phyloP scores from a whole-genome alignment of 1,140 invertebrate species.

The Caenorhabditis remanei region DNA sequence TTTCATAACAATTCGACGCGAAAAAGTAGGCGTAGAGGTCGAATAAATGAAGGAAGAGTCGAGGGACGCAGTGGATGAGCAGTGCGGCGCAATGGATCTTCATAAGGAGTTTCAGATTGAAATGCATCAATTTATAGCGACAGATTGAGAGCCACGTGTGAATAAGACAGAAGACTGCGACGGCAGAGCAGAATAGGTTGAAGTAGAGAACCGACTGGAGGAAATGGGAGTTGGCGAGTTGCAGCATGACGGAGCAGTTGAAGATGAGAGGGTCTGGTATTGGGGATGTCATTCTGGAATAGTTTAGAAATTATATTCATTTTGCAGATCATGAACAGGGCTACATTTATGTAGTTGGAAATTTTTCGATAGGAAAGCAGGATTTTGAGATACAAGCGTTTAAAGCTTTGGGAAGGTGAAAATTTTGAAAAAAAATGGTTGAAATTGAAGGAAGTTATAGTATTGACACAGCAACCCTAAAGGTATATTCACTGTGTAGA shows the following conservation, averaged over 20 bases:
- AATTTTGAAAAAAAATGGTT: too few relatives aligned
- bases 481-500: too few relatives aligned
- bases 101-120: constrained; percentile 31
- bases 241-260: constrained; percentile 1
- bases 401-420: too few relatives aligned
- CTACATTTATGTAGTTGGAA: too few relatives aligned
- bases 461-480: too few relatives aligned
- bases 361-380: too few relatives aligned
- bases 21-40: constrained; percentile 23
- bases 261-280: not conserved
- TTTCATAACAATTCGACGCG: constrained; percentile 9
- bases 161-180: not conserved
- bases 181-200: constrained; percentile 1
- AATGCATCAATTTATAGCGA: constrained; percentile 51
- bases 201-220: constrained; percentile 21
- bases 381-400: too few relatives aligned
- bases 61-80: constrained; percentile 21
- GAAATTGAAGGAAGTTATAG: too few relatives aligned
- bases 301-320: too few relatives aligned
- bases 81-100: constrained; percentile 30
- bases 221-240: constrained; percentile 11
- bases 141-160: constrained; percentile 19
- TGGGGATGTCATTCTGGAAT: constrained; percentile 9
- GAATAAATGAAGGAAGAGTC: constrained; percentile 17
- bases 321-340: too few relatives aligned